Conservation (phyloP, 2,113 vertebrate genomes). For the Oriolus oriolus region DNA sequence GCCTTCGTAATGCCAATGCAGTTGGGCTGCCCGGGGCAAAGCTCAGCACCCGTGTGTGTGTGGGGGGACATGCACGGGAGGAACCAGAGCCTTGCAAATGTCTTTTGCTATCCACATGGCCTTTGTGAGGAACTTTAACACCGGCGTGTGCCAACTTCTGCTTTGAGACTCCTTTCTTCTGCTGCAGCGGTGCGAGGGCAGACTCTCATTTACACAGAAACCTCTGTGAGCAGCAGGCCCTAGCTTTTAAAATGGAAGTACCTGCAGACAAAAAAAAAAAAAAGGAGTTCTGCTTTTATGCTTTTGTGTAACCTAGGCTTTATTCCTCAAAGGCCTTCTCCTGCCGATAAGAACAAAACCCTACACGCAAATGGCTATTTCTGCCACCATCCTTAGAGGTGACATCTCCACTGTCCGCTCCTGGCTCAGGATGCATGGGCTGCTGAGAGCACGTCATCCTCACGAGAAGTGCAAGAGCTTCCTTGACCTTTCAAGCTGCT, state of each 20-base stretch:
- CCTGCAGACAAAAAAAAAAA: neutral
- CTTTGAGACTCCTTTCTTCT: neutral
- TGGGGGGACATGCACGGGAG: accelerated
- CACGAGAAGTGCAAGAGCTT: accelerated
- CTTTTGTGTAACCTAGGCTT: conserved; percentile 8
- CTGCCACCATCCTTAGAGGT: neutral
- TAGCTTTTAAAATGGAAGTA: neutral
- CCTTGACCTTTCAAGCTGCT: neutral
- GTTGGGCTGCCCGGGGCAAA: neutral
- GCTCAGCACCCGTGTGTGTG: accelerated
- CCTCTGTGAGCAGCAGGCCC: neutral
- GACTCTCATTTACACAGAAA: neutral
- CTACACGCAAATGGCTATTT: neutral
- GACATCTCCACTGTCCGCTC: neutral
- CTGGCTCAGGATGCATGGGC: neutral
- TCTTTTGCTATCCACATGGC: neutral
- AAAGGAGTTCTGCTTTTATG: neutral
- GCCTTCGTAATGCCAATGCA: neutral
- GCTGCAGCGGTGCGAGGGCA: neutral
- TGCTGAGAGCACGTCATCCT: neutral
- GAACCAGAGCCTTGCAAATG: accelerated
- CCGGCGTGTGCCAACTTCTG: accelerated
- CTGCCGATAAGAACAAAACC: neutral
- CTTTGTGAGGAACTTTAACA: neutral
- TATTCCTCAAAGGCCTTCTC: conserved; percentile 19